Conservation (phyloP, 2,797 vertebrate species). For the Stomatorhinus walkeri region DNA sequence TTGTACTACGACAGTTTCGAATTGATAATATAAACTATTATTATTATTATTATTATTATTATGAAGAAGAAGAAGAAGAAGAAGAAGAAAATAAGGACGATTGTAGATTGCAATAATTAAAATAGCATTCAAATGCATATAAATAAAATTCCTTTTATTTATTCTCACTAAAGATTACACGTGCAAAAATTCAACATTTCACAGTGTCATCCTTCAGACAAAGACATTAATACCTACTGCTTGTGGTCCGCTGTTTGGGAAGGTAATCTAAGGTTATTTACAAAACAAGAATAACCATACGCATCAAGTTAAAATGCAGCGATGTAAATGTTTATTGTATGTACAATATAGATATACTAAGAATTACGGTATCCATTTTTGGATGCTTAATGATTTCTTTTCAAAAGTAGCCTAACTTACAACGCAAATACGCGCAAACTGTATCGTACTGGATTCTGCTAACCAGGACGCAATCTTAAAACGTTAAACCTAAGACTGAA, state of each 20-base stretch:
- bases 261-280: background rate
- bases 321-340: background rate
- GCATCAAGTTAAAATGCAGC: background rate
- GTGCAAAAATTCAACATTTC: background rate
- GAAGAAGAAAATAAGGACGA: background rate
- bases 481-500: background rate
- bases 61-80: background rate
- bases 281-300: background rate
- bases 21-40: background rate
- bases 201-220: background rate
- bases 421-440: background rate
- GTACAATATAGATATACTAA: background rate
- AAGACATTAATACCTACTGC: background rate
- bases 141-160: background rate
- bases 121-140: background rate
- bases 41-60: background rate
- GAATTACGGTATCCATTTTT: background rate
- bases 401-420: background rate
- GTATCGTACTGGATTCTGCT: background rate
- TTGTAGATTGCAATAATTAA: background rate
- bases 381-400: background rate
- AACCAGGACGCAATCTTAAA: background rate
- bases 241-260: slow-evolving; percentile 2
- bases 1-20: background rate
- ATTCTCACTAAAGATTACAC: background rate